phyloP scores from a whole-genome alignment of 2,797 vertebrate genomes.

The Poecilia picta region DNA sequence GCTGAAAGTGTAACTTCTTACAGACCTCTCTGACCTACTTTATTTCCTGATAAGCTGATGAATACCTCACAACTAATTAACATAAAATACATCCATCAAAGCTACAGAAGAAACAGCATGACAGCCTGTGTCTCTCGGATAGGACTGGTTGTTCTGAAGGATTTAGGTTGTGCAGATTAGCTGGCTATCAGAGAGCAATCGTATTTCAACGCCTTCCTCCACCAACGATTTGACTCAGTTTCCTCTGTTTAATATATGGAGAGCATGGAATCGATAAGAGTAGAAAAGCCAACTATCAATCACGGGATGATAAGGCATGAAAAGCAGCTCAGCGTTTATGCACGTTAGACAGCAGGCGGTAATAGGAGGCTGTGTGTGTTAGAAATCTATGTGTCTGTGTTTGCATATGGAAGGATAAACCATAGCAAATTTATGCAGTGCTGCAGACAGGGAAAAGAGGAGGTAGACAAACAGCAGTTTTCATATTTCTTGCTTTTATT shows the following conservation, averaged over 20 bases:
- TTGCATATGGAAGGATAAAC: background rate
- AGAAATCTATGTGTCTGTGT: conserved; percentile 36
- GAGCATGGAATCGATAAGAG: conserved; percentile 73
- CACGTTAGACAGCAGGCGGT: conserved; percentile 36
- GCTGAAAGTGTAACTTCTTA: conserved; percentile 68
- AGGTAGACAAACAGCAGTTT: background rate
- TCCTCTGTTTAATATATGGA: conserved; percentile 72
- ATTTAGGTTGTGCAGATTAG: conserved; percentile 72
- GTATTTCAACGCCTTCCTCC: conserved; percentile 66
- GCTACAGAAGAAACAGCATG: conserved; percentile 55
- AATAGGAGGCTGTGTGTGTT: conserved; percentile 40
- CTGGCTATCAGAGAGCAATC: conserved; percentile 59
- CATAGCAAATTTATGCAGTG: background rate
- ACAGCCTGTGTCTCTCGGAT: conserved; percentile 53
- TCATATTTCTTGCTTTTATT: background rate
- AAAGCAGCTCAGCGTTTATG: conserved; percentile 53
- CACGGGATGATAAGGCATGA: conserved; percentile 63
- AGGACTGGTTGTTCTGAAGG: conserved; percentile 44
- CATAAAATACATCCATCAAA: conserved; percentile 71
- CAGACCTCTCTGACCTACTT: conserved; percentile 50
- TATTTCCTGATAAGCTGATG: conserved; percentile 65
- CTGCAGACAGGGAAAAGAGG: background rate
- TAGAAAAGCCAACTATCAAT: conserved; percentile 70
- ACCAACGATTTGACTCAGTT: conserved; percentile 46
- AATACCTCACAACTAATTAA: conserved; percentile 71